Evolutionary conservation across 2,113 vertebrate genomes (phyloP).

Genomic region (Halcyon senegalensis): DNA sequence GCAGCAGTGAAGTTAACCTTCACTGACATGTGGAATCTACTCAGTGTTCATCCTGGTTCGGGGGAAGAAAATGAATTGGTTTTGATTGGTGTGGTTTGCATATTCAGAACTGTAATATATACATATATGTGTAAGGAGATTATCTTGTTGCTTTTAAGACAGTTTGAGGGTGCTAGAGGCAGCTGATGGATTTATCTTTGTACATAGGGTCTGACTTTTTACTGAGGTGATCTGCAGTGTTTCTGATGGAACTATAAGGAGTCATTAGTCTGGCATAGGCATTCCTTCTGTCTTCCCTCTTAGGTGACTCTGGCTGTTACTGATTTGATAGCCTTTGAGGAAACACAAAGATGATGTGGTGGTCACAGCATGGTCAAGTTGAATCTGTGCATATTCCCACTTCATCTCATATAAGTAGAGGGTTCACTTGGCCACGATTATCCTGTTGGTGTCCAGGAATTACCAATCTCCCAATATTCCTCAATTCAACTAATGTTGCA

Average conservation of each 20-base stretch:
- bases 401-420: background rate
- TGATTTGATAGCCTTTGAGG: background rate
- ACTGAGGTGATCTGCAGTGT: background rate
- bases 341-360: too few species aligned
- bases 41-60: background rate
- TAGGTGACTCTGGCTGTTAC: background rate
- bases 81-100: background rate
- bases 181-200: background rate
- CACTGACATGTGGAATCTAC: background rate
- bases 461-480: background rate
- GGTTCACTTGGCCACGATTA: background rate
- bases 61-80: background rate
- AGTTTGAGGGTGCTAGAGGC: background rate
- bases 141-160: background rate
- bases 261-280: background rate
- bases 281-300: background rate
- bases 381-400: fast-evolving
- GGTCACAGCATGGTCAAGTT: background rate
- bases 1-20: background rate
- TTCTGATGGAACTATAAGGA: background rate
- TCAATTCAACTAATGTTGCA: background rate
- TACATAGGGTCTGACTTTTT: background rate
- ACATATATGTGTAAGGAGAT: background rate
- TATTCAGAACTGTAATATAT: background rate
- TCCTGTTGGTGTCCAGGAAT: background rate